Conservation (phyloP, 2,888 invertebrate genomes). For the Ceratothoa steindachneri region DNA sequence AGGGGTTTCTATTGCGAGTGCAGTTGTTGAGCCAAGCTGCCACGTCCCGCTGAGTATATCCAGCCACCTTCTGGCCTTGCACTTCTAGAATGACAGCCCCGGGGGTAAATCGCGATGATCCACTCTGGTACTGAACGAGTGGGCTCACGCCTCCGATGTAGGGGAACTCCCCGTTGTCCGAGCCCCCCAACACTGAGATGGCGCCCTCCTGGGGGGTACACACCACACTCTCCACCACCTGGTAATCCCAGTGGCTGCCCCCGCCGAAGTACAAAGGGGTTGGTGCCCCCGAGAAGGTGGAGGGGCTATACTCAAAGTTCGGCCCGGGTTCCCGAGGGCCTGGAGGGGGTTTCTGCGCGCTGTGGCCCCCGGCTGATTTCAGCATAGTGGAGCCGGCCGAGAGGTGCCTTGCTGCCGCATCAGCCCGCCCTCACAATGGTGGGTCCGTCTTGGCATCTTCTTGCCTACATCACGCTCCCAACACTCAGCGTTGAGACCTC, state of each 20-base stretch:
- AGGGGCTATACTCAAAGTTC: no score
- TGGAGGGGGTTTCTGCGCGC: not conserved
- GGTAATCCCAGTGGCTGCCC: constrained; percentile 39
- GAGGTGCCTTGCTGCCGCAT: no score
- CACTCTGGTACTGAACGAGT: constrained; percentile 32
- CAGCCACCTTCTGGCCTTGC: constrained; percentile 59
- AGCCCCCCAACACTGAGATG: constrained; percentile 42
- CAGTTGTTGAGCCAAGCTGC: constrained; percentile 58
- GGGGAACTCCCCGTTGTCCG: constrained; percentile 47
- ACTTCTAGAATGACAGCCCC: constrained; percentile 55
- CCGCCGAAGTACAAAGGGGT: not conserved
- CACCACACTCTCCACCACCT: constrained; percentile 42
- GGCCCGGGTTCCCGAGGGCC: no score
- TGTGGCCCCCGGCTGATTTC: constrained; percentile 11
- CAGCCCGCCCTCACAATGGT: constrained; percentile 1
- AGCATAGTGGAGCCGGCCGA: constrained; percentile 18
- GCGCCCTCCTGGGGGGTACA: constrained; percentile 37
- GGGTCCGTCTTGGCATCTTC: not conserved
- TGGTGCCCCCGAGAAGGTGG: no score
- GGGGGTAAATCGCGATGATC: constrained; percentile 26
- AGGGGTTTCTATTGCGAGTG: constrained; percentile 57
- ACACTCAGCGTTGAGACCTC: no score
- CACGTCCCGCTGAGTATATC: constrained; percentile 59
- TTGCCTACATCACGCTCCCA: not conserved
- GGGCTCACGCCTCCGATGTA: constrained; percentile 44